Evolutionary conservation across 1,140 invertebrate genomes (phyloP), one percentile per base, ranked within the genome.

Genomic region (Habropoda laboriosa): DNA sequence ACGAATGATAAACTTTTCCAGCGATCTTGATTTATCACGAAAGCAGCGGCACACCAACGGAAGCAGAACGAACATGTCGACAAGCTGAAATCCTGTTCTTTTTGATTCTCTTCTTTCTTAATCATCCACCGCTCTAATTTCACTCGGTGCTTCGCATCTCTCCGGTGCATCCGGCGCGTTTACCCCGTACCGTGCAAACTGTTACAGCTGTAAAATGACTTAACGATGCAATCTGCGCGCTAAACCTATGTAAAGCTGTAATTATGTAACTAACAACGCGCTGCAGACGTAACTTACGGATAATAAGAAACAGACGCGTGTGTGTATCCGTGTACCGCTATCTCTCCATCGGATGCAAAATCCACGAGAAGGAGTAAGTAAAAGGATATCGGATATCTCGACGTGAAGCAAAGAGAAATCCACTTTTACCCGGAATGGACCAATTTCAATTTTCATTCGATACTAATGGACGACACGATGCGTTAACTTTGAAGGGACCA

Each of bases 221-320:
- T 57, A 30, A 68, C 53, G 64, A 68, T n/a, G 30, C 74, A 77
- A 77, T 77, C 74, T 45, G 64, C 27, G n/a, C 64, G 2, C 2
- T 45, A 58, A n/a, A 47, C 18, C 16, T 70, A 47, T 77, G 74
- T 68, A 68, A 77, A 58, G n/a, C 38, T 38, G 51, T 40, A 58
- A 77, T 70, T 70, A 77, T 24, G 64, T 77, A 47, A 70, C 64
- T 77, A 77, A 68, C 74, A 30, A 77, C 18, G 42, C 27, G 32
- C 27, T 51, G 49, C 63, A 21, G 38, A 57, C 63, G 16, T 57
- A 77, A 68, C 27, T 58, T 47, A 38, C 38, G 27, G 66, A 70
- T 70, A 77, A 77, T 70, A 70, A 77, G 64, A 77, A 68, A 13
- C 74, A 77, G 53, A 64, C 70, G 64, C 40, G 27, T 21, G 38